Evolutionary conservation across 2,113 vertebrate genomes (phyloP), one percentile per base, ranked within the genome.

Genomic region (Danionella cerebrum): DNA sequence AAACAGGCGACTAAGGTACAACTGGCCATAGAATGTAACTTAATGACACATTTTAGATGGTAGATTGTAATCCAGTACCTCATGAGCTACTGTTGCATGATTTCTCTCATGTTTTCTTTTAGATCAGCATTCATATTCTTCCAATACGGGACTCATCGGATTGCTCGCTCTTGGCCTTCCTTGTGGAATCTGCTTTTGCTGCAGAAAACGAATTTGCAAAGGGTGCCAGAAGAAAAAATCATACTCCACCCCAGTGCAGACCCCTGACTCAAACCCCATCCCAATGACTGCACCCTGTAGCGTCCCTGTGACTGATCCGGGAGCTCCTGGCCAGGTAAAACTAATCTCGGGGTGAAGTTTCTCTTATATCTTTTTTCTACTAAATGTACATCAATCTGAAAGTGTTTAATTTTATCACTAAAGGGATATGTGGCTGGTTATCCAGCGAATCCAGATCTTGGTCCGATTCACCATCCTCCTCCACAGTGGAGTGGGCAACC

Each of bases 81-180:
- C n/a, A n/a, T n/a, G n/a, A n/a, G n/a, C n/a, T n/a, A n/a, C n/a
- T n/a, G n/a, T n/a, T n/a, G n/a, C n/a, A n/a, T n/a, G n/a, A n/a
- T n/a, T n/a, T n/a, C n/a, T n/a, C n/a, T n/a, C n/a, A n/a, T n/a
- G n/a, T n/a, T n/a, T n/a, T n/a, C n/a, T n/a, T n/a, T n/a, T 42
- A 86, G 83, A 83, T 45, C 24, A 52, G 0, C 79, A 70, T 41
- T 71, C 76, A 0, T 1, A 0, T 2, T 0, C 6, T 0, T 3
- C 0, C 0, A 54, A 35, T 11, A 75, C 53, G 65, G 81, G 84
- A 9, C 72, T 85, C 6, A 0, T 86, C 65, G 82, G 76, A 29
- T 72, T 87, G 39, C 70, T 85, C 9, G 75, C 86, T 62, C 73
- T 86, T 14, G 82, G 80, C 1, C 78, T 87, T 45, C 83, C 82